Evolutionary conservation across 1,140 invertebrate species (phyloP).

Genomic region (Octopus bimaculoides): DNA sequence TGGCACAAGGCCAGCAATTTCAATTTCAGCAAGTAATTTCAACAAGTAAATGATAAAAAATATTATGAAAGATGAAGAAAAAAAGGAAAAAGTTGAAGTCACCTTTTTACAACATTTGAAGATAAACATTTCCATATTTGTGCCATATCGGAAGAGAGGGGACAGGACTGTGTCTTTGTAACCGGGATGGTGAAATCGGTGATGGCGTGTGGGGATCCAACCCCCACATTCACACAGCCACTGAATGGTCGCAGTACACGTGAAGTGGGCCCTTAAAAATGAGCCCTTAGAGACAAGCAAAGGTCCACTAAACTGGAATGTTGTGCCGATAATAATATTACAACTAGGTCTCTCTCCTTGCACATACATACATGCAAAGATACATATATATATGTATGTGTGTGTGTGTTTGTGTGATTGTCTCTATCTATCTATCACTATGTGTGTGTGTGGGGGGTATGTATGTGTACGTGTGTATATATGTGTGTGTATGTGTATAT

Average conservation of each 20-base stretch:
- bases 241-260: background rate
- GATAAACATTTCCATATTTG: constrained; percentile 7
- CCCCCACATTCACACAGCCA: constrained; percentile 4
- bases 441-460: no score
- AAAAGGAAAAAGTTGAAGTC: background rate
- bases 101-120: constrained; percentile 8
- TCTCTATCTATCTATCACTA: no score
- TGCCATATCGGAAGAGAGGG: background rate
- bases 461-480: background rate
- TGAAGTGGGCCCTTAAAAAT: no score
- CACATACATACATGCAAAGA: background rate
- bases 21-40: no score
- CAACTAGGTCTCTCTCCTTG: background rate
- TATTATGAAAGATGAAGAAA: background rate
- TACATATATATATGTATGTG: background rate
- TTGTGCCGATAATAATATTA: no score
- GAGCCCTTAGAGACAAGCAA: no score
- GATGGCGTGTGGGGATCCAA: background rate
- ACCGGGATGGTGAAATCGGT: background rate
- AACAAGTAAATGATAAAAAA: background rate
- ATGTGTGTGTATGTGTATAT: background rate
- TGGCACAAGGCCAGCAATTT: no score
- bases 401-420: no score
- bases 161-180: background rate
- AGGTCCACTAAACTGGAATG: no score